Base-by-base conservation (phyloP, 1,140 invertebrate species). In the Samia ricini region DNA sequence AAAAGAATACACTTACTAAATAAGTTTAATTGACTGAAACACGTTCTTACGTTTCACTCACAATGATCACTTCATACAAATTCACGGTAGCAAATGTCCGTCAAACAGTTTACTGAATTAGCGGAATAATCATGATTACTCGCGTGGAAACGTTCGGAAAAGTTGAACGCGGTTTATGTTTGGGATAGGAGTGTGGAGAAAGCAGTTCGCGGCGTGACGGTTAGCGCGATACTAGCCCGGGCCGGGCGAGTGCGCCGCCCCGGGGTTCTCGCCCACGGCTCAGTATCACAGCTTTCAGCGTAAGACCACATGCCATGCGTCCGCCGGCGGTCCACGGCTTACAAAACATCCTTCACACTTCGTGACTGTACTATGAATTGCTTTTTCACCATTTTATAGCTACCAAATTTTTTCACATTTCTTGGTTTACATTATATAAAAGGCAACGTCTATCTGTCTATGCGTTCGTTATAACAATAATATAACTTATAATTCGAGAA, bases 61-160 rank as follows among this genome's bases (percentile, higher is more conserved):
- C 51, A 12, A 20, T 6, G 8, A 52, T 2, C 51, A 21, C 20
- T 23, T 22, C 51, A n/a, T 52, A 52, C 10, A 23, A 22, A 52
- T 4, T 52, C 51, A 52, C 51, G 51, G 21, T 22, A 52, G 22
- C 51, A 52, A 23, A 52, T 4, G 51, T 21, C 33, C 33, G 51
- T 21, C 33, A 10, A 42, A 42, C 21, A 10, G 52, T 24, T n/a
- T 24, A 63, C 58, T 42, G 42, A 55, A 42, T 15, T 3, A 56
- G 63, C 54, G 61, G 52, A 60, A 57, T 56, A 61, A 61, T 61
- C 56, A 66, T 49, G 21, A 57, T 42, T n/a, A 20, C 23, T 56
- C 55, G 60, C 64, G 68, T 56, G 65, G 64, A 64, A 63, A 73
- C 66, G 56, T 73, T 57, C 68, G 71, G 63, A 61, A 67, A 70